Evolutionary conservation across 1,140 invertebrate species (phyloP).

Genomic region (Drosophila ercepeae): DNA sequence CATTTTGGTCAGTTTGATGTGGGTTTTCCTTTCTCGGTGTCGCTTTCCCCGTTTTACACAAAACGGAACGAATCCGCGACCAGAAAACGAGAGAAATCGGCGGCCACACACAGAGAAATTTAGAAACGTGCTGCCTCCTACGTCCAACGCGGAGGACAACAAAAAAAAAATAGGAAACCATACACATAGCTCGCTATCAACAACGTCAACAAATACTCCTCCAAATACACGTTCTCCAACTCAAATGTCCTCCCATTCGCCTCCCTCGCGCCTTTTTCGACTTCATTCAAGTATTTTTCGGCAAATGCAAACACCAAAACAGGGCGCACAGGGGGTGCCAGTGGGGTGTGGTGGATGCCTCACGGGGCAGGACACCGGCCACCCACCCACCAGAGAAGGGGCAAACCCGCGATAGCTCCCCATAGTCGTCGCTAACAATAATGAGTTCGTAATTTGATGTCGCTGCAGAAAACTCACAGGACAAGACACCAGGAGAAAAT

Average conservation of each 20-base stretch:
- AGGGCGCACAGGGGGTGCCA: slow-evolving; percentile 18
- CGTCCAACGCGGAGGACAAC: not conserved
- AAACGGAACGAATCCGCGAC: not conserved
- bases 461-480: slow-evolving; percentile 69
- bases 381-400: not conserved
- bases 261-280: not conserved
- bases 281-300: slow-evolving; percentile 63
- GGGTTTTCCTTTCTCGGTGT: slow-evolving; percentile 73
- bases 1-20: slow-evolving; percentile 83
- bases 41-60: slow-evolving; percentile 42
- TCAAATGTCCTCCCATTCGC: not conserved
- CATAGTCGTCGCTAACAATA: slow-evolving; percentile 74
- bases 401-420: slow-evolving; percentile 8
- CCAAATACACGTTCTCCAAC: not conserved
- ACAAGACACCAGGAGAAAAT: slow-evolving; percentile 17
- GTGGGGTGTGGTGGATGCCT: too few relatives aligned
- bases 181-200: slow-evolving; percentile 52
- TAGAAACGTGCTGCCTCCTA: not conserved
- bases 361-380: too few relatives aligned
- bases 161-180: slow-evolving; percentile 6
- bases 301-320: slow-evolving; percentile 57
- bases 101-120: slow-evolving; percentile 10
- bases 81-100: slow-evolving; percentile 3
- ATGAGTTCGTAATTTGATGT: slow-evolving; percentile 81
- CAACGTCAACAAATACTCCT: slow-evolving; percentile 71